These are phyloP conservation scores for Phalera bucephala DNA, from an alignment of 2,888 invertebrate genomes.

Conservation along the genomic window DNA sequence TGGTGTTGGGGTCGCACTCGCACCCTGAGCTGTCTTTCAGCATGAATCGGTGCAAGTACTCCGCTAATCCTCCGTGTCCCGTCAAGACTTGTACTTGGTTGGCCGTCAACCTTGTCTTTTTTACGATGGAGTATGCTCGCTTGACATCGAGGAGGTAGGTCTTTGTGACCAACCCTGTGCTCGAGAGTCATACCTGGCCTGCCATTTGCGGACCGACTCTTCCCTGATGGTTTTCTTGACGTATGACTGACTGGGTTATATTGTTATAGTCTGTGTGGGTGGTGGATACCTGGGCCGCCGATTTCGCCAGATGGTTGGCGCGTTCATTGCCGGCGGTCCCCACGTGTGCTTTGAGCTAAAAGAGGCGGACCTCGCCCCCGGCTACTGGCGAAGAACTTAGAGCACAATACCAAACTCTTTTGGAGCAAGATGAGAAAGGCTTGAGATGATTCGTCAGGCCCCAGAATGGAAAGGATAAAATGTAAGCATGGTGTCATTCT, in stretches of 20 bases:
- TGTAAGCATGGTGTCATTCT: too few relatives aligned
- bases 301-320: constrained; percentile 8
- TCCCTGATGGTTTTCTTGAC: neutral
- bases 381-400: too few relatives aligned
- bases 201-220: neutral
- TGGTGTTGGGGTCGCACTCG: neutral
- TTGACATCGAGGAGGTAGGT: neutral
- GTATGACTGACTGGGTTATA: neutral
- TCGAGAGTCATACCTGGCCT: neutral
- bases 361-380: constrained; percentile 3
- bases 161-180: neutral
- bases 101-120: neutral
- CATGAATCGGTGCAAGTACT: constrained; percentile 1
- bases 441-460: too few relatives aligned
- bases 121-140: neutral
- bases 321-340: constrained; percentile 8
- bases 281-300: neutral
- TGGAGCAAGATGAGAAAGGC: too few relatives aligned
- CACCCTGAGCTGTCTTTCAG: neutral
- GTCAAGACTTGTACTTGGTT: neutral
- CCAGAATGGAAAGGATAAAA: too few relatives aligned
- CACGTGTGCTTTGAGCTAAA: constrained; percentile 10
- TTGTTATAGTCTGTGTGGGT: neutral
- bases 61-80: neutral
- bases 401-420: too few relatives aligned